Base-by-base conservation (phyloP, 1,140 invertebrate species). In the Meteorus sp. region DNA sequence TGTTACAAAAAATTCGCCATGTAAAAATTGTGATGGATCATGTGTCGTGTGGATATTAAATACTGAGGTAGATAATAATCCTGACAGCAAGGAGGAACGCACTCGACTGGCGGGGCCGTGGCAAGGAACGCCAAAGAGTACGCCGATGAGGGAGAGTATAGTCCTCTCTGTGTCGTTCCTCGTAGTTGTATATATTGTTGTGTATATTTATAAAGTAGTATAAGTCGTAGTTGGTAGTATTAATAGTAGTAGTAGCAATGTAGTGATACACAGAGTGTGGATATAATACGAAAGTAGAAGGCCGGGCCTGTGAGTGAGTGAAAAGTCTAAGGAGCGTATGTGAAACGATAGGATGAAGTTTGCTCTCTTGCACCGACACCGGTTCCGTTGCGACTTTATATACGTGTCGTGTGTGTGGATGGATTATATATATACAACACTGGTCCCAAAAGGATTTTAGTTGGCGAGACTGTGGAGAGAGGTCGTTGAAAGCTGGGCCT, bases 401-500 rank as follows among this genome's bases (percentile, higher is more conserved):
- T n/a, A n/a, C n/a, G n/a, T n/a, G n/a, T n/a, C n/a, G n/a, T n/a
- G n/a, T n/a, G n/a, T n/a, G n/a, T n/a, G n/a, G n/a, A n/a, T n/a
- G n/a, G n/a, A n/a, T 13, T 39, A 15, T 39, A 39, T 13, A 39
- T 1, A 39, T 31, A 8, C 6, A 31, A 31, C 29, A n/a, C n/a
- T n/a, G n/a, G n/a, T n/a, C n/a, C n/a, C n/a, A n/a, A n/a, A n/a
- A n/a, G n/a, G n/a, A 50, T 27, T 33, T 22, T 57, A 64, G 56
- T 66, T 66, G 59, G 62, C 66, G 61, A 65, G 63, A 64, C 68
- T 70, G 53, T 64, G 60, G 65, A 53, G 56, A 69, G 70, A 69
- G 71, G 71, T 66, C 64, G 64, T 63, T 44, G 37, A 9, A 19
- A 54, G 7, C 5, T 48, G n/a, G n/a, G n/a, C n/a, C n/a, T n/a